These are phyloP conservation scores for Phodopus roborovskii DNA, from an alignment of 2,113 vertebrate species.

Conservation along the genomic window DNA sequence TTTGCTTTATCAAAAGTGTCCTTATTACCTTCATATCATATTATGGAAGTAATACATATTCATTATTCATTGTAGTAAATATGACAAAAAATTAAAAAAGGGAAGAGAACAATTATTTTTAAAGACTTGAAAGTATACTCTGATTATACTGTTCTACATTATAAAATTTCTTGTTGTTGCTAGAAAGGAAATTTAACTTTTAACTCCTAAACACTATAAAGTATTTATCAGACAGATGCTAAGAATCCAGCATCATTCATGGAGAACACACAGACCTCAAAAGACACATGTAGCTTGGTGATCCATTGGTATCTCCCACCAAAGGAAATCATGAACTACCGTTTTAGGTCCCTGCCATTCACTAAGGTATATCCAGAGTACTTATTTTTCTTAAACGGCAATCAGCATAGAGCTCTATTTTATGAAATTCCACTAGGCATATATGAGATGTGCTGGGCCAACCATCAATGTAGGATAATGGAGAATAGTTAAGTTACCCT, in stretches of 20 bases:
- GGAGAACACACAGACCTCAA: neutral
- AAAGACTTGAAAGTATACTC: neutral
- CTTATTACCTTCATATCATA: no score
- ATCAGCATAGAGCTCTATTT: neutral
- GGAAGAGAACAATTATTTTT: neutral
- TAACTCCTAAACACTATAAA: neutral
- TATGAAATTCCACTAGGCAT: neutral
- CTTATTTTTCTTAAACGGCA: neutral
- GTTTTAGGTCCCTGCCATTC: neutral
- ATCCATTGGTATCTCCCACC: neutral
- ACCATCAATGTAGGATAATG: neutral
- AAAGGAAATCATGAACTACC: neutral
- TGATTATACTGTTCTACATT: neutral
- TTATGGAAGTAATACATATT: neutral
- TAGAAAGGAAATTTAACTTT: neutral
- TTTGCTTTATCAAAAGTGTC: no score
- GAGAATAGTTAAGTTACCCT: neutral
- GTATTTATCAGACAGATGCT: neutral
- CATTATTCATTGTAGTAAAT: neutral
- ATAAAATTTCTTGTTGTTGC: neutral
- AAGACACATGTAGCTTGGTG: neutral
- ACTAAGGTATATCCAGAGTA: neutral
- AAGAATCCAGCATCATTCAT: neutral
- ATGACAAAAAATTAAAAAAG: neutral
- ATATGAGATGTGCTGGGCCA: neutral